A percentile compares a stretch with the other conserved stretches of the same genome.
These are phyloP conservation scores for Podarcis lilfordi DNA, from an alignment of 2,797 vertebrate species.

Conservation along the genomic window DNA sequence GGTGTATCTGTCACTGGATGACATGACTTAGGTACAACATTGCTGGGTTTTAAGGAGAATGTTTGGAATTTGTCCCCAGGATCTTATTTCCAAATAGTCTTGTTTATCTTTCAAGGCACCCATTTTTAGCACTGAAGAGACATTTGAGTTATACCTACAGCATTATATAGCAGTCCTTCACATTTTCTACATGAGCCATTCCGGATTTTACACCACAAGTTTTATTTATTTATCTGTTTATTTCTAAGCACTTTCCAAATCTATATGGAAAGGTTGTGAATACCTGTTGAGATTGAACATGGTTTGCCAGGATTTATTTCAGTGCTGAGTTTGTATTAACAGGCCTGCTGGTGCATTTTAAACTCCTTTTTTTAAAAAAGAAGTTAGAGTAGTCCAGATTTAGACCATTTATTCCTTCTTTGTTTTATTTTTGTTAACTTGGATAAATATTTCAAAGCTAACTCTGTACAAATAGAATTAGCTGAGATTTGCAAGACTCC, in stretches of 20 bases:
- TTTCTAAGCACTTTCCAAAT: too few species aligned
- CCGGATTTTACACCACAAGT: background rate
- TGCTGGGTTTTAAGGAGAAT: background rate
- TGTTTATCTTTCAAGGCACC: background rate
- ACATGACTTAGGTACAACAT: background rate
- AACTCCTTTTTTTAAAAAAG: background rate
- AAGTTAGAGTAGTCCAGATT: background rate
- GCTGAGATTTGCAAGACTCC: background rate
- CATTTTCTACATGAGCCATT: background rate
- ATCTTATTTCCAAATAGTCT: constrained; percentile 1
- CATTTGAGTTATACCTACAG: background rate
- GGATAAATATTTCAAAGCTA: background rate
- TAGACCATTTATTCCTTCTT: background rate
- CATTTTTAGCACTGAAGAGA: background rate
- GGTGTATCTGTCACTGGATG: background rate
- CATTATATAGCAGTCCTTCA: background rate
- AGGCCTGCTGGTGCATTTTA: background rate
- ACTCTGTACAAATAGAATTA: background rate
- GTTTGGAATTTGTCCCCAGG: background rate
- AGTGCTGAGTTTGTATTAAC: background rate
- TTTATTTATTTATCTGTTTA: too few species aligned
- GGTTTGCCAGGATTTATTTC: background rate
- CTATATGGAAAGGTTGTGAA: background rate
- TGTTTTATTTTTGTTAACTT: background rate
- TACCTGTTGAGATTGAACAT: background rate